These are phyloP conservation scores for Cybosia mesomella DNA, from an alignment of 2,888 invertebrate species.

Conservation along the genomic window DNA sequence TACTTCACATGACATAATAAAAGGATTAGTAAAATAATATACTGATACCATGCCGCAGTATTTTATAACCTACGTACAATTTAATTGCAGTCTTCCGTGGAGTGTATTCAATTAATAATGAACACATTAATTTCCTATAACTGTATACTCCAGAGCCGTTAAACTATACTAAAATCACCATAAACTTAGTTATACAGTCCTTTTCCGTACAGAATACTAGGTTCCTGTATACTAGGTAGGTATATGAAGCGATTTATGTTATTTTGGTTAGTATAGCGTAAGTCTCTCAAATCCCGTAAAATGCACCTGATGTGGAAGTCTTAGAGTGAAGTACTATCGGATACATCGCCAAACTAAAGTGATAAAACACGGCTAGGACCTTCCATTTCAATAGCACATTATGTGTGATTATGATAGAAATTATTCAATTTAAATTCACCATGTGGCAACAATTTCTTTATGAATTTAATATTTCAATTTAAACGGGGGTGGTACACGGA, in stretches of 20 bases:
- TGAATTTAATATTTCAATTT: slow-evolving; percentile 1
- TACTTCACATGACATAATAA: neutral
- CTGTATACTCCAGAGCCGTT: neutral
- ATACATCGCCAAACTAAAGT: too few relatives aligned
- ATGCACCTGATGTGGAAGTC: neutral
- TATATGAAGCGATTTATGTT: neutral
- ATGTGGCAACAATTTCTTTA: neutral
- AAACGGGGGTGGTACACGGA: neutral
- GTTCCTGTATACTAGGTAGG: neutral
- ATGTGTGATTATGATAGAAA: neutral
- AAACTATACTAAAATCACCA: neutral
- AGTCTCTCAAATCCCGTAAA: neutral
- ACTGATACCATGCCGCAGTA: neutral
- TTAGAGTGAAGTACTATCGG: too few relatives aligned
- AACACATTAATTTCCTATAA: neutral
- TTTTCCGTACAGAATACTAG: neutral
- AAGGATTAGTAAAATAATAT: neutral
- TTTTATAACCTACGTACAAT: neutral
- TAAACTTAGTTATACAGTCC: neutral
- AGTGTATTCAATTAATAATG: neutral
- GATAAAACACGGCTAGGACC: neutral
- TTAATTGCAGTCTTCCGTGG: neutral
- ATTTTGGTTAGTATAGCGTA: neutral
- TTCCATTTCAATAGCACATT: neutral
- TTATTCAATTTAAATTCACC: slow-evolving; percentile 4